Evolutionary conservation across 2,113 vertebrate species (phyloP).

Genomic region (Rhea pennata): DNA sequence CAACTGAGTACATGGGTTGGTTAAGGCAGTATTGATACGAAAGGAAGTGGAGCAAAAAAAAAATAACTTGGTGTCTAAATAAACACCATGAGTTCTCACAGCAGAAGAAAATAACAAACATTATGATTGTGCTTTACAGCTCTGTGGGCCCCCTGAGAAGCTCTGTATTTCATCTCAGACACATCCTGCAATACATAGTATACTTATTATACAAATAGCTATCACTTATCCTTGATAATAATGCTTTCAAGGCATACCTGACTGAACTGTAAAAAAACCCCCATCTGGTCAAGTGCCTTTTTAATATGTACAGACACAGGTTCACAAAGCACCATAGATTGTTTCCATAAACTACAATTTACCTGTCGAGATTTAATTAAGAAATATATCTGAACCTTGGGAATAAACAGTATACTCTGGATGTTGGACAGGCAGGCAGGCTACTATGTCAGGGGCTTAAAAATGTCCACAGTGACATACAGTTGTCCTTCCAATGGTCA

Average conservation of each 20-base stretch:
- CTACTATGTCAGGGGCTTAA: neutral
- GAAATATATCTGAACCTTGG: neutral
- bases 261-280: conserved; percentile 30
- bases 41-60: neutral
- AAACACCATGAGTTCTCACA: neutral
- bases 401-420: neutral
- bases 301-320: neutral
- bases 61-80: neutral
- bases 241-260: conserved; percentile 35
- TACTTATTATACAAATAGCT: conserved; percentile 21
- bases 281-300: conserved; percentile 25
- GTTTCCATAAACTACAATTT: conserved; percentile 6
- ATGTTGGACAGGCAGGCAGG: neutral
- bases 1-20: neutral
- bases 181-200: neutral
- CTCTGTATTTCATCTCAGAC: neutral
- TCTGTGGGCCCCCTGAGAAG: neutral
- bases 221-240: conserved; percentile 6
- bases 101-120: conserved; percentile 9
- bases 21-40: neutral
- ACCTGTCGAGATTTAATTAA: conserved; percentile 10
- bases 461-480: neutral
- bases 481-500: neutral
- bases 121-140: neutral
- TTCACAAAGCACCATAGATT: neutral